Conservation (phyloP, 1,140 invertebrate genomes). For the Ceratina australensis region DNA sequence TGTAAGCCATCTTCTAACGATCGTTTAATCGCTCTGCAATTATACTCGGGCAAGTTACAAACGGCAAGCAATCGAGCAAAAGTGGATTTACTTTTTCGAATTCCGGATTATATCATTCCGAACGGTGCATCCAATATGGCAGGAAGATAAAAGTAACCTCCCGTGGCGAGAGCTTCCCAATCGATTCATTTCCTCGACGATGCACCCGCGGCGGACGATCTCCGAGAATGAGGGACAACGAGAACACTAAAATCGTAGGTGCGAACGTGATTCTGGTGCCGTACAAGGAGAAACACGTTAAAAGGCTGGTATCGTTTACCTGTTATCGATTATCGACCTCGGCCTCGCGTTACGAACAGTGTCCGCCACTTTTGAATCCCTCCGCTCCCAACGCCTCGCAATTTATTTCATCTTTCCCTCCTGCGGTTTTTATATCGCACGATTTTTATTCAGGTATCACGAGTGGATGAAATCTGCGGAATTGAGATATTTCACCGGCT, state of each 20-base stretch:
- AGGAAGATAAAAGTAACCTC: slow-evolving; percentile 38
- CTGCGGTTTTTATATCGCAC: slow-evolving; percentile 1
- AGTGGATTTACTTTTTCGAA: slow-evolving; percentile 14
- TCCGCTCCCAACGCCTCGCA: background rate
- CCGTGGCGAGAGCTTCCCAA: background rate
- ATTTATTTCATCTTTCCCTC: background rate
- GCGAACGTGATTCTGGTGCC: slow-evolving; percentile 84
- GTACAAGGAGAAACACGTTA: slow-evolving; percentile 85
- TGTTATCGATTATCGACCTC: slow-evolving; percentile 25
- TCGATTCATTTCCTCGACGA: background rate
- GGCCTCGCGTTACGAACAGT: slow-evolving; percentile 6
- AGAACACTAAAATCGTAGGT: slow-evolving; percentile 82
- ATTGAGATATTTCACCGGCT: slow-evolving; percentile 91
- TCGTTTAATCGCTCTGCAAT: background rate
- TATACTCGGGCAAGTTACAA: slow-evolving; percentile 3
- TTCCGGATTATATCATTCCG: slow-evolving; percentile 24
- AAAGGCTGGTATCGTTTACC: slow-evolving; percentile 79
- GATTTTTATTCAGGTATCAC: slow-evolving; percentile 86
- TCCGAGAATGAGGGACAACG: slow-evolving; percentile 82
- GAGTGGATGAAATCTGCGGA: slow-evolving; percentile 94
- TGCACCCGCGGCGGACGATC: background rate
- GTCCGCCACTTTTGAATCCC: slow-evolving; percentile 39
- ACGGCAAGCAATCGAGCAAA: background rate
- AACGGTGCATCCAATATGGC: slow-evolving; percentile 50
- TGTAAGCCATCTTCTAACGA: slow-evolving; percentile 74